Conservation (phyloP, 2,888 invertebrate species). For the Ditula angustiorana region DNA sequence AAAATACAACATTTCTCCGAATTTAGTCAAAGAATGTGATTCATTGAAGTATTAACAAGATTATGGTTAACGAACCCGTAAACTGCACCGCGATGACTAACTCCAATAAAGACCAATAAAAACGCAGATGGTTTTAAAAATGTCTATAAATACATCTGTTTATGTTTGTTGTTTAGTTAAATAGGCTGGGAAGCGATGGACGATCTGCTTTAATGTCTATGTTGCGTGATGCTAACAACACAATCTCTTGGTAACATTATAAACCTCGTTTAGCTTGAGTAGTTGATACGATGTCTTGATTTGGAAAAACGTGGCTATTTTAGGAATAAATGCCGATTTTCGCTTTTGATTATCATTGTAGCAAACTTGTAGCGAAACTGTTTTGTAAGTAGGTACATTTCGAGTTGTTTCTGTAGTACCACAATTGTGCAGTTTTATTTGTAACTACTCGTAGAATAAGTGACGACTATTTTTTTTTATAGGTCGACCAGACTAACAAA, state of each 20-base stretch:
- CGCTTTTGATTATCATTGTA: too few species aligned
- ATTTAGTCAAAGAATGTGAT: slow-evolving; percentile 17
- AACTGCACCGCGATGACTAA: slow-evolving; percentile 37
- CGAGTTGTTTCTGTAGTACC: too few species aligned
- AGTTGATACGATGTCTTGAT: neutral
- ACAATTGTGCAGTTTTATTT: too few species aligned
- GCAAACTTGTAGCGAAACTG: too few species aligned
- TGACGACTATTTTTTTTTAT: too few species aligned
- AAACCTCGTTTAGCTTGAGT: neutral
- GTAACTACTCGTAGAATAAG: too few species aligned
- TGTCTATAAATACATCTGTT: slow-evolving; percentile 8
- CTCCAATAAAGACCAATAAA: slow-evolving; percentile 32
- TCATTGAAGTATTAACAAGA: slow-evolving; percentile 9
- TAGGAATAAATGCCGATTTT: neutral
- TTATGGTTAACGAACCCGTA: slow-evolving; percentile 32
- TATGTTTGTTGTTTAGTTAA: slow-evolving; percentile 19
- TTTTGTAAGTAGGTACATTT: too few species aligned
- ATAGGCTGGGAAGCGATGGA: slow-evolving; percentile 19
- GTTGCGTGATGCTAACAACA: slow-evolving; percentile 4
- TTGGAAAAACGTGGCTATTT: neutral
- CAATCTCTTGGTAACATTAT: neutral
- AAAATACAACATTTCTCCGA: too few species aligned
- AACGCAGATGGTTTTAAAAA: slow-evolving; percentile 31
- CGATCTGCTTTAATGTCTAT: slow-evolving; percentile 20
- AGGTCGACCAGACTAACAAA: too few species aligned